These are phyloP conservation scores for Morinoia aosen DNA, from an alignment of 2,888 invertebrate genomes.

Conservation along the genomic window DNA sequence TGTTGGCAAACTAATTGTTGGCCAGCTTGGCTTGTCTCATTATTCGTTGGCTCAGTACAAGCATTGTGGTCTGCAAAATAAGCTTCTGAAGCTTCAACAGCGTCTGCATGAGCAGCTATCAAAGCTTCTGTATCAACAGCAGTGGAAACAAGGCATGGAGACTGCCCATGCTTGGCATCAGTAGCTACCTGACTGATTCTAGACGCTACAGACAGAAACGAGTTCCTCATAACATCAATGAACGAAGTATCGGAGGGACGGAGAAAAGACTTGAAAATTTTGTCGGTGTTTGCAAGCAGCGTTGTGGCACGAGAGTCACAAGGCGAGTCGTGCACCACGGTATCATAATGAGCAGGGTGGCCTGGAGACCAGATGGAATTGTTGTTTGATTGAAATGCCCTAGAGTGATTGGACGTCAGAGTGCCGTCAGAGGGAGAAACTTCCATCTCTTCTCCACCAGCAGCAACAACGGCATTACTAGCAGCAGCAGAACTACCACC, in stretches of 20 bases:
- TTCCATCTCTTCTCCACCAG: background rate
- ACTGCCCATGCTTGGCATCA: background rate
- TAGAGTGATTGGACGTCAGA: background rate
- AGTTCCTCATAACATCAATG: background rate
- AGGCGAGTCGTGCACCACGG: background rate
- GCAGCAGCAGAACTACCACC: too few species aligned
- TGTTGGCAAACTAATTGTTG: background rate
- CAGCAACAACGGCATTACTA: too few species aligned
- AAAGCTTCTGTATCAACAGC: background rate
- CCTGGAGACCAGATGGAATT: background rate
- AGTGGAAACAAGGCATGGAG: background rate
- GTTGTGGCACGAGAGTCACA: background rate
- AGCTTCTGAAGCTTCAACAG: background rate
- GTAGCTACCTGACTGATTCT: background rate
- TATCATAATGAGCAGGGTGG: background rate
- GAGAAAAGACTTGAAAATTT: background rate
- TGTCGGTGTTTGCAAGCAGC: background rate
- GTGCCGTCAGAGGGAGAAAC: background rate
- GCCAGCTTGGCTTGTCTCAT: background rate
- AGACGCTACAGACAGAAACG: background rate
- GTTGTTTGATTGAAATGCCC: background rate
- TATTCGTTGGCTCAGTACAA: background rate
- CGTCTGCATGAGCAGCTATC: background rate
- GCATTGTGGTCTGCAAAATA: background rate
- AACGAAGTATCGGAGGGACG: conserved; percentile 1